Conservation (phyloP, 2,113 vertebrate genomes). For the Halcyon malimbica region DNA sequence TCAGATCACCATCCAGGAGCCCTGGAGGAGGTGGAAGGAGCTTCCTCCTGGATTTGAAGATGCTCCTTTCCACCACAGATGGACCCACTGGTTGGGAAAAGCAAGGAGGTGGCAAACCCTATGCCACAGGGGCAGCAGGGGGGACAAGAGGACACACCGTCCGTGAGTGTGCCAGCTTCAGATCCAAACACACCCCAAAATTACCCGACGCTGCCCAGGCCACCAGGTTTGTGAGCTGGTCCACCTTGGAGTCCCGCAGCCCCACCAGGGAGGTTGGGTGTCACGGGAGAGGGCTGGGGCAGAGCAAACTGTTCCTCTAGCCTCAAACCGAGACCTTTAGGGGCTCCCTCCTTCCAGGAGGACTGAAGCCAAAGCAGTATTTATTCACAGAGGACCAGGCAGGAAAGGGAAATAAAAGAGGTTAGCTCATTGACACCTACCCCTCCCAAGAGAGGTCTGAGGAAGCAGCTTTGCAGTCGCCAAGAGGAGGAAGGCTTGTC, state of each 20-base stretch:
- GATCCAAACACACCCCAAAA: not conserved
- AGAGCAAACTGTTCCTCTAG: not conserved
- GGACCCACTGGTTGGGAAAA: not conserved
- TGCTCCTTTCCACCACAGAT: not conserved
- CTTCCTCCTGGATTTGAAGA: not conserved
- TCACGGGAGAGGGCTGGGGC: not conserved
- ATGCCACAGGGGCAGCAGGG: fast-evolving
- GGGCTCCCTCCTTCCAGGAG: not conserved
- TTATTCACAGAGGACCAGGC: not conserved
- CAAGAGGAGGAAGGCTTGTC: not conserved
- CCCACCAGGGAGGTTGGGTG: not conserved
- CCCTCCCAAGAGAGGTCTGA: not conserved
- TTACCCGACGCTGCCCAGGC: fast-evolving
- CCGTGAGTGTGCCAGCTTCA: not conserved
- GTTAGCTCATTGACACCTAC: not conserved
- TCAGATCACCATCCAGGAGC: fast-evolving
- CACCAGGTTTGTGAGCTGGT: not conserved
- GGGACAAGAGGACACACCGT: fast-evolving
- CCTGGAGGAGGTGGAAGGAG: not conserved
- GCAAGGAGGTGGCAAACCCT: fast-evolving
- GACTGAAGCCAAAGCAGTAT: not conserved
- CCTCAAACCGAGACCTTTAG: not conserved
- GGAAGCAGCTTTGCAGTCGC: not conserved
- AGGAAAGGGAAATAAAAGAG: not conserved
- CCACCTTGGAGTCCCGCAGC: not conserved